These are phyloP conservation scores for Epistrophella euchroma DNA, from an alignment of 2,888 invertebrate species.

Conservation along the genomic window DNA sequence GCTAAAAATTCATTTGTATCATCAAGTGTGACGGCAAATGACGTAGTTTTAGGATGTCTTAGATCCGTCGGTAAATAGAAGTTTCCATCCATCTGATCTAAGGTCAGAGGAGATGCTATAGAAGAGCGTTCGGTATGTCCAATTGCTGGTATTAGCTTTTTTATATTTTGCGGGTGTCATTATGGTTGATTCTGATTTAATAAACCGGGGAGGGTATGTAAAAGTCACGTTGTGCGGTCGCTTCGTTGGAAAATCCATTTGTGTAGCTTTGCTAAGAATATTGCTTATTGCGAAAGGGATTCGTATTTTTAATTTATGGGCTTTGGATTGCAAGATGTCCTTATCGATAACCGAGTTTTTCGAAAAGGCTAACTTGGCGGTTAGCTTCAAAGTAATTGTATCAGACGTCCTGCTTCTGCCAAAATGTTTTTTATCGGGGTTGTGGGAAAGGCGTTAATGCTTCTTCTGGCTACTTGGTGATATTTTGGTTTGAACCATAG, in stretches of 20 bases:
- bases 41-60: too few relatives aligned
- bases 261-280: background rate
- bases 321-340: background rate
- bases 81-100: too few relatives aligned
- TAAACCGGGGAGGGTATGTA: background rate
- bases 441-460: background rate
- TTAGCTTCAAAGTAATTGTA: background rate
- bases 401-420: background rate
- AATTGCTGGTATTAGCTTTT: background rate
- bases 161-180: background rate
- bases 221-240: background rate
- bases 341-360: conserved; percentile 1
- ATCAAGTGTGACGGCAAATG: too few relatives aligned
- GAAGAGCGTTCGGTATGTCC: background rate
- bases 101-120: background rate
- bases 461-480: background rate
- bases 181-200: background rate
- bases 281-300: background rate
- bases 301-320: conserved; percentile 9
- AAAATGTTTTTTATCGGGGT: conserved; percentile 8
- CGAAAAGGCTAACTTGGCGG: background rate
- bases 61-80: too few relatives aligned
- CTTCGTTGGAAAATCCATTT: background rate
- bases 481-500: too few relatives aligned
- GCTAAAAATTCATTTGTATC: too few relatives aligned